These are phyloP conservation scores for Amphiprion ocellaris DNA, from an alignment of 2,113 vertebrate genomes.

Conservation along the genomic window DNA sequence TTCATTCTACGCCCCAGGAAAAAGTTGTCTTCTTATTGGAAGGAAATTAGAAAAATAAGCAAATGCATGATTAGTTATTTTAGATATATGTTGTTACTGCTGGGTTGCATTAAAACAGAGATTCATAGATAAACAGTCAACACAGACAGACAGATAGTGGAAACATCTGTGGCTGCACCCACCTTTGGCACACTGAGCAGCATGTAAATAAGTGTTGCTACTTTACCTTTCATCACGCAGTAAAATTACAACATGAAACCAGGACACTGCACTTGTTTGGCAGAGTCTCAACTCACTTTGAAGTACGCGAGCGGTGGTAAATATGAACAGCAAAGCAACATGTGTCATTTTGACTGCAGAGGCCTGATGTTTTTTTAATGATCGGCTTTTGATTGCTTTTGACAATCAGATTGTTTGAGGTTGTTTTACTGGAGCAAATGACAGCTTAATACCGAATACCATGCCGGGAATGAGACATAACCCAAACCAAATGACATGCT, in stretches of 20 bases:
- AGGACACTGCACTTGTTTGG: slow-evolving; percentile 70
- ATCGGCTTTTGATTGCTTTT: slow-evolving; percentile 35
- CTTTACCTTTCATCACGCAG: slow-evolving; percentile 80
- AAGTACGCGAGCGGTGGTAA: slow-evolving; percentile 74
- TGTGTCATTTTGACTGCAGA: slow-evolving; percentile 57
- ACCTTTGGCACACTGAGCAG: slow-evolving; percentile 67
- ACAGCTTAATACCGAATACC: slow-evolving; percentile 37
- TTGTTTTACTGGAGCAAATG: slow-evolving; percentile 40
- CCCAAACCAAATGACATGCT: not conserved
- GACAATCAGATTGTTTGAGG: slow-evolving; percentile 49
- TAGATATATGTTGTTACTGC: slow-evolving; percentile 35
- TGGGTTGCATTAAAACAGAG: slow-evolving; percentile 30
- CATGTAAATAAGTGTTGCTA: slow-evolving; percentile 82
- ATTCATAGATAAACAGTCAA: slow-evolving; percentile 55
- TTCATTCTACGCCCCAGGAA: slow-evolving; percentile 25
- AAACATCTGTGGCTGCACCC: slow-evolving; percentile 70
- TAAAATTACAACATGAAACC: slow-evolving; percentile 83
- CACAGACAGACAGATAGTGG: slow-evolving; percentile 59
- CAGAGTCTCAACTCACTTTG: slow-evolving; percentile 77
- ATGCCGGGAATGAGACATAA: not conserved
- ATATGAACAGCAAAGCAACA: slow-evolving; percentile 77
- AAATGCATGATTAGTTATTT: slow-evolving; percentile 22
- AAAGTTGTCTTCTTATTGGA: slow-evolving; percentile 38
- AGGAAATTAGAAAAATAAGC: slow-evolving; percentile 24
- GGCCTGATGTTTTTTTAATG: slow-evolving; percentile 55